Evolutionary conservation across 2,797 vertebrate species (phyloP), one percentile per base, ranked within the genome.

Genomic region (Sebastes cheni): DNA sequence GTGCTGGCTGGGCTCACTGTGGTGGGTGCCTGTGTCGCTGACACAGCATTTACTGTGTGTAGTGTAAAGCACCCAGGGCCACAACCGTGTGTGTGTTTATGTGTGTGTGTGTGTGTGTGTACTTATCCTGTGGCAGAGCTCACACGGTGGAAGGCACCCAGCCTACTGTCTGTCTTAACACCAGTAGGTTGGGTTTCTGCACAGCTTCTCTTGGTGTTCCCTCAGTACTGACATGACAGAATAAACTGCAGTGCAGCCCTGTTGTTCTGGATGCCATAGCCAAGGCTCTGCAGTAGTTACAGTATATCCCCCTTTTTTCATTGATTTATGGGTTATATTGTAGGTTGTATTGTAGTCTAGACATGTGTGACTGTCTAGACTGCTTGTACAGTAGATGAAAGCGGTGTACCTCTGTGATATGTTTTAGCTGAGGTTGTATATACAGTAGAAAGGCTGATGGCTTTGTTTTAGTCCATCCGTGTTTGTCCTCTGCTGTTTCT

Each of bases 21-120:
- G 91, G 87, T 88, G 88, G 91, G 89, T 91, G 90, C 88, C 84
- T 72, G 82, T 88, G 90, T 91, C 65, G 92, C 94, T 94, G 93
- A 95, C 91, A 56, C 91, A 92, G 94, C 94, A 85, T 89, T 92
- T 91, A 84, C 81, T 72, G 86, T 86, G 84, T 90, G 90, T 88
- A 82, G 83, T 84, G 90, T 93, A 93, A 89, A 90, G 89, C 91
- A 91, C 85, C 89, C 82, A 88, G 79, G 86, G 90, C 86, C 86
- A 87, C 81, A 78, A 74, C 58, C 77, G 71, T 84, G 42, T 78
- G 25, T 74, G 61, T 71, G 39, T 42, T 14, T 42, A 6, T 42
- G 5, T 16, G 39, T 16, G 81, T 23, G 77, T 16, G 39, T 16
- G 81, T 23, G 77, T 59, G 30, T 14, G n/a, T 55, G 56, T 52